Evolutionary conservation across 2,888 invertebrate species (phyloP).

Genomic region (Hirudinaria manillensis): DNA sequence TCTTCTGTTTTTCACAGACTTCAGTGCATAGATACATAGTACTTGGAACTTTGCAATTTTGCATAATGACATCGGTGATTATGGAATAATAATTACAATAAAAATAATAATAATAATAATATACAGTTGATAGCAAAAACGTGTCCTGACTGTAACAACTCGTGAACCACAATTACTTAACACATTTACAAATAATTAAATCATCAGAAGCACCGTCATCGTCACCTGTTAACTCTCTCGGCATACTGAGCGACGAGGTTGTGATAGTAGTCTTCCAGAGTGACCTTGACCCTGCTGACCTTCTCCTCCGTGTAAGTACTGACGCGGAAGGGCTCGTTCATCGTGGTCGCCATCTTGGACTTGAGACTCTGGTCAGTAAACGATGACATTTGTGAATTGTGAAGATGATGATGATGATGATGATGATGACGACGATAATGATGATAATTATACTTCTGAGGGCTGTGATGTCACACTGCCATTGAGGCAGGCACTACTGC

Average conservation of each 20-base stretch:
- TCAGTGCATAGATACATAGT: too few species aligned
- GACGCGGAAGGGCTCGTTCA: constrained; percentile 22
- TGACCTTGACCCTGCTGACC: constrained; percentile 86
- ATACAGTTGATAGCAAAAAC: too few species aligned
- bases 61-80: too few species aligned
- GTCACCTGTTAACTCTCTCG: constrained; percentile 85
- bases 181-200: background rate
- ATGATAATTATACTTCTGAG: background rate
- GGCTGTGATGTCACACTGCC: too few species aligned
- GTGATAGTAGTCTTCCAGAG: constrained; percentile 96
- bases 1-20: too few species aligned
- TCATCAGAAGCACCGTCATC: background rate
- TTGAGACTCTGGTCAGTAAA: constrained; percentile 12
- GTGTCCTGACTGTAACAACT: too few species aligned
- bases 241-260: constrained; percentile 95
- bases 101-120: too few species aligned
- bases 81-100: too few species aligned
- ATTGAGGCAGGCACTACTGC: too few species aligned
- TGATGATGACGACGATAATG: background rate
- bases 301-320: constrained; percentile 26
- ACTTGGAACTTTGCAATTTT: too few species aligned
- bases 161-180: too few species aligned
- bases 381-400: background rate
- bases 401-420: constrained; percentile 7
- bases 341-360: constrained; percentile 18